Evolutionary conservation across 2,888 invertebrate species (phyloP), one percentile per base, ranked within the genome.

Genomic region (Adineta ricciae): DNA sequence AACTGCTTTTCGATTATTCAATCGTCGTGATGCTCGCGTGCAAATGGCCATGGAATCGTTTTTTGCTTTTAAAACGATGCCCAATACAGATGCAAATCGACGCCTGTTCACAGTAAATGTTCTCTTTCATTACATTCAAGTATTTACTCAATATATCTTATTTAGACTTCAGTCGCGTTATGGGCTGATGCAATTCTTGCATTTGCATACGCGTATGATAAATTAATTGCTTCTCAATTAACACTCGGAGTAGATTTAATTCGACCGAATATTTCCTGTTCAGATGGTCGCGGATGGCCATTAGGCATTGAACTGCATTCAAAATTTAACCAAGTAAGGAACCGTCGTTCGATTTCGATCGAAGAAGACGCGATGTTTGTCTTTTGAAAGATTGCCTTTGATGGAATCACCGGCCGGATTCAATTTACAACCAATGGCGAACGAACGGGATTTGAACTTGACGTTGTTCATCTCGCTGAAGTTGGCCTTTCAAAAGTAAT

Each of bases 391-490:
- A 50, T 83, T 50, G 36, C 72, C 92, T 95, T 95, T 93, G 93
- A 94, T 88, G 96, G 96, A n/a, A 92, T 96, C 88, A 96, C 96
- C 1, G 96, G 96, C 87, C 93, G 94, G 86, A 95, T 97, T 88
- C 95, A 95, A 91, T 96, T 97, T 91, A 96, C 96, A 91, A 94
- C 95, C 91, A 94, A 95, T 91, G 97, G 97, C 85, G 95, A 95
- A 91, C 93, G 97, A 86, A 94, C 95, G 83, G 94, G 96, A 90
- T 96, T 97, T 90, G 93, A 94, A 87, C 92, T 97, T 88, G 96
- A 96, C 90, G 94, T 97, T 88, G 94, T 97, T 87, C 96, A 97
- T 90, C 92, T 97, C 87, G 94, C 94, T 85, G 93, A 95, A 88
- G 93, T 94, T 19, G 90, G 90, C 0, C 86, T 90, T 27, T 86